Evolutionary conservation across 2,113 vertebrate genomes (phyloP).

Genomic region (Odocoileus hemionus): DNA sequence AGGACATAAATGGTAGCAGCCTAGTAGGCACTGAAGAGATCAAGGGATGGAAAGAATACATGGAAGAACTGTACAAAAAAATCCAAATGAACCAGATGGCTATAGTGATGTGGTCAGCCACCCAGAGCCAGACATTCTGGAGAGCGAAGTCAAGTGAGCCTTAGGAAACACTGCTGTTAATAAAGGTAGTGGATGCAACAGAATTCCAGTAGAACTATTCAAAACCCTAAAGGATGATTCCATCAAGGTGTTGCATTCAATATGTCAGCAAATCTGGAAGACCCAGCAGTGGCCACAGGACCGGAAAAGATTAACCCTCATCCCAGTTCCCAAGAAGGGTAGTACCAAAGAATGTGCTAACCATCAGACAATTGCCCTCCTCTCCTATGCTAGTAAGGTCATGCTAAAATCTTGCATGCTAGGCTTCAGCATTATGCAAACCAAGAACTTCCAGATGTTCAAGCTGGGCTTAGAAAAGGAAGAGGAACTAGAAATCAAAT

Average conservation of each 20-base stretch:
- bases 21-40: not conserved
- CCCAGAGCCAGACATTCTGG: not conserved
- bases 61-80: not conserved
- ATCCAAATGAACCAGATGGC: not conserved
- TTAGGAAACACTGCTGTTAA: not conserved
- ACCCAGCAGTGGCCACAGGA: not conserved
- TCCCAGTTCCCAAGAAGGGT: not conserved
- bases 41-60: not conserved
- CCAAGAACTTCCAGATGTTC: not conserved
- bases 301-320: not conserved
- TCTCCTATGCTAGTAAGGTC: not conserved
- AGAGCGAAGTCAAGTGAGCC: not conserved
- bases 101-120: not conserved
- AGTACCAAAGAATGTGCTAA: not conserved
- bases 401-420: not conserved
- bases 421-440: not conserved
- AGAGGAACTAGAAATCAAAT: not conserved
- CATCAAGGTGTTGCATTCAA: not conserved
- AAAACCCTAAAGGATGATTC: not conserved
- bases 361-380: not conserved
- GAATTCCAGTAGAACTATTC: not conserved
- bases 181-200: not conserved
- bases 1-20: not conserved
- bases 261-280: not conserved
- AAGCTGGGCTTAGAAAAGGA: not conserved